Evolutionary conservation across 2,888 invertebrate species (phyloP), one percentile per base, ranked within the genome.

Genomic region (Pammene fasciana): DNA sequence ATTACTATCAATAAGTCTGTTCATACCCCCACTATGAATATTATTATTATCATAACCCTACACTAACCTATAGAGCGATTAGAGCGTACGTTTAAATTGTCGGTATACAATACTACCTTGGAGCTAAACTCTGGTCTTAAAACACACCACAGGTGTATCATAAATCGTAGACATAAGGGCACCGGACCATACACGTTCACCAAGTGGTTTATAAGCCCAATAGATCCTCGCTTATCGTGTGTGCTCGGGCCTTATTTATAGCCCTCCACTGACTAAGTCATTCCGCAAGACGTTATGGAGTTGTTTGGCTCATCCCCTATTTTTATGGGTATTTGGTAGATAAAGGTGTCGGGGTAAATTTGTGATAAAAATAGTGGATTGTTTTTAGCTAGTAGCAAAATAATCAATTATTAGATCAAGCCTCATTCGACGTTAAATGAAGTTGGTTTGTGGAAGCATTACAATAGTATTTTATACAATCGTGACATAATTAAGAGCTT

Each of bases 141-240:
- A 70, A 48, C 48, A 46, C 79, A 79, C 76, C 85, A 82, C 86
- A 86, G 86, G 86, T 86, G 84, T 76, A 84, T 71, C 75, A 86
- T 86, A 86, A 86, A 86, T 86, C 78, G 73, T 72, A 71, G 67
- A 75, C 80, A 79, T 82, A 85, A 86, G 84, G 85, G 75, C 78
- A 78, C 75, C 71, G 76, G 77, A 79, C 80, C 80, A 82, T 83
- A 78, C 74, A 71, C 68, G 68, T 57, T 68, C 77, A 79, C 82
- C 84, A 83, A 86, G 84, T 84, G 86, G 82, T 86, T 85, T 87
- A 87, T 87, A 88, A 88, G 85, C 86, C 83, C 87, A 84, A 88
- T 89, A 87, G 86, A 88, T 87, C 85, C 84, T 81, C 85, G 85
- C 86, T 87, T 89, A 88, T 89, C 89, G 87, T 83, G 82, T 82